Evolutionary conservation across 2,888 invertebrate species (phyloP).

Genomic region (Drosophila vallismaia): DNA sequence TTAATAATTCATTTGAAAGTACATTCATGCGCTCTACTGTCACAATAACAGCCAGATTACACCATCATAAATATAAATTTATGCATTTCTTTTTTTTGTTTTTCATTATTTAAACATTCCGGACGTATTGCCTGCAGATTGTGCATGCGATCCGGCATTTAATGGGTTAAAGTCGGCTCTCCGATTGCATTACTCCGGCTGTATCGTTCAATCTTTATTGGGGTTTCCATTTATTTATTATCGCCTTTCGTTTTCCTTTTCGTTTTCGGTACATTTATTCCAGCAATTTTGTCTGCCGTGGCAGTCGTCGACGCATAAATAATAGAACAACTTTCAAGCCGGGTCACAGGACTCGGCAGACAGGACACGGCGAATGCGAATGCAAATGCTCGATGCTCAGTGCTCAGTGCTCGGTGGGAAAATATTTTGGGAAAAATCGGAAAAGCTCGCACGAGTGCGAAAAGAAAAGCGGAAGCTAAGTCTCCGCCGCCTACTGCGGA

Average conservation of each 20-base stretch:
- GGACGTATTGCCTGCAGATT: neutral
- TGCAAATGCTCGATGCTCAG: too few species aligned
- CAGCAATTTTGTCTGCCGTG: conserved; percentile 38
- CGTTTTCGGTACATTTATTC: conserved; percentile 42
- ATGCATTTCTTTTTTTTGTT: neutral
- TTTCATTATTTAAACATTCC: neutral
- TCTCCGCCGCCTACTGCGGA: conserved; percentile 1
- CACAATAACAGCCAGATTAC: neutral
- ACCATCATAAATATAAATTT: neutral
- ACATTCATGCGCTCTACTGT: neutral
- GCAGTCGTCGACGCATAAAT: conserved; percentile 49
- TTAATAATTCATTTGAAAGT: neutral
- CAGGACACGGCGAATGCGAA: conserved; percentile 26
- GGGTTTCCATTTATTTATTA: conserved; percentile 41
- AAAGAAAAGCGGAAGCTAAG: conserved; percentile 27
- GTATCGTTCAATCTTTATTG: conserved; percentile 31
- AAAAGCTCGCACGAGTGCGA: neutral
- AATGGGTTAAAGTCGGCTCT: conserved; percentile 18
- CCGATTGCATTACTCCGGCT: conserved; percentile 14
- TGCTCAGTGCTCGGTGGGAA: neutral
- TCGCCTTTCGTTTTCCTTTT: conserved; percentile 28
- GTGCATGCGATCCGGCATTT: neutral
- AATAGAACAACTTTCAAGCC: conserved; percentile 48
- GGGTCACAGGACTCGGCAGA: conserved; percentile 4
- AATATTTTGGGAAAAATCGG: neutral